These are phyloP conservation scores for Macrotis lagotis DNA, from an alignment of 2,113 vertebrate genomes.

Conservation along the genomic window DNA sequence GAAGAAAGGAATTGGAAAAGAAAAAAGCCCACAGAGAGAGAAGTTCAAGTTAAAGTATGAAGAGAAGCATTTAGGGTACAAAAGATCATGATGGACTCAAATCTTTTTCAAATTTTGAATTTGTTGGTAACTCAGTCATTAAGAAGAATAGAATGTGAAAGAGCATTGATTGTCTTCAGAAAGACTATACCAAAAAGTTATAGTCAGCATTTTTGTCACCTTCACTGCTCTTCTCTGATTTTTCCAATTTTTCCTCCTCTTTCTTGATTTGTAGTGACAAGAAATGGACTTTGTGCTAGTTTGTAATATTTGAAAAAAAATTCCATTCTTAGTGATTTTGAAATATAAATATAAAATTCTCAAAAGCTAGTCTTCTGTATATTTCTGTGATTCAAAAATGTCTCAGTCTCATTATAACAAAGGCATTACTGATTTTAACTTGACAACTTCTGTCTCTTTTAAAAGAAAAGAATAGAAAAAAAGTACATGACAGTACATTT, in stretches of 20 bases:
- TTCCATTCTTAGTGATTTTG: conserved; percentile 55
- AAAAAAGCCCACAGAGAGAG: neutral
- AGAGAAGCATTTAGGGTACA: neutral
- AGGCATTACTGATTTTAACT: conserved; percentile 5
- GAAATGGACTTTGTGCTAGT: conserved; percentile 14
- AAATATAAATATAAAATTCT: conserved; percentile 44
- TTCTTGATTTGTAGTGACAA: conserved; percentile 24
- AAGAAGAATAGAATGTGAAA: neutral
- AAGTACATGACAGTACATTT: conserved; percentile 41
- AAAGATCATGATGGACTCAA: neutral
- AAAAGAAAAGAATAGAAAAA: neutral
- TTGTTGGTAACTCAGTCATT: neutral
- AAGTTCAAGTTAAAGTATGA: neutral
- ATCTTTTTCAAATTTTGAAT: neutral
- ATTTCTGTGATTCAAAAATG: conserved; percentile 5
- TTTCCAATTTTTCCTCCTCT: neutral
- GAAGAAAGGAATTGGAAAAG: neutral
- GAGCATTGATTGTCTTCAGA: neutral
- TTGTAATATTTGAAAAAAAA: conserved; percentile 17
- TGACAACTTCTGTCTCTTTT: conserved; percentile 34
- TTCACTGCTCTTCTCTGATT: neutral
- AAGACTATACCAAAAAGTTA: neutral
- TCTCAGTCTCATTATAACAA: conserved; percentile 29
- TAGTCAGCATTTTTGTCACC: conserved; percentile 22
- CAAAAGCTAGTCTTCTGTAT: neutral